Evolutionary conservation across 2,797 vertebrate species (phyloP).

Genomic region (Oryzias sinensis): DNA sequence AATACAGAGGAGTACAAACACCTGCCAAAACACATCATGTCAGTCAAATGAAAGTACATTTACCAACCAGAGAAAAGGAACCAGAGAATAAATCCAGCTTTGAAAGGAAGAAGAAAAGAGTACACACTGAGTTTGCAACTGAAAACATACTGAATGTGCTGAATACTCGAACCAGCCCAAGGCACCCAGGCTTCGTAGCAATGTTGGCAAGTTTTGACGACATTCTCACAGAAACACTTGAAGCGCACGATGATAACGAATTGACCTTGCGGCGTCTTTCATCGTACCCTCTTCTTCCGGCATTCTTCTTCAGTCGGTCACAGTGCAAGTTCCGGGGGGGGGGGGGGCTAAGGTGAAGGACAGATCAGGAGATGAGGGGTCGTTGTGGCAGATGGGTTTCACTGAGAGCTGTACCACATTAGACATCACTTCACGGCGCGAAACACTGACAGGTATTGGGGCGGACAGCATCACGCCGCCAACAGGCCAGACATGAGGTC

Average conservation of each 20-base stretch:
- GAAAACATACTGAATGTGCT: slow-evolving; percentile 69
- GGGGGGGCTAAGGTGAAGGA: not conserved
- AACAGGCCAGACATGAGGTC: slow-evolving; percentile 59
- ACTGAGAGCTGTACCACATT: slow-evolving; percentile 46
- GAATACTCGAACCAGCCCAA: slow-evolving; percentile 82
- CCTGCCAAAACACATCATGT: slow-evolving; percentile 74
- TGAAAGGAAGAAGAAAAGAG: slow-evolving; percentile 50
- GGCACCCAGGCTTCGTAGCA: slow-evolving; percentile 85
- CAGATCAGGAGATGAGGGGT: not conserved
- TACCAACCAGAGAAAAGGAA: slow-evolving; percentile 58
- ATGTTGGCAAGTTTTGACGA: slow-evolving; percentile 80
- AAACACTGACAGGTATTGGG: slow-evolving; percentile 63
- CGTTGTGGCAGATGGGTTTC: not conserved
- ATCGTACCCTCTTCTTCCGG: slow-evolving; percentile 49
- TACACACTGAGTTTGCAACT: slow-evolving; percentile 67
- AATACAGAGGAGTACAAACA: slow-evolving; percentile 76
- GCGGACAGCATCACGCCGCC: slow-evolving; percentile 54
- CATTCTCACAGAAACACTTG: slow-evolving; percentile 78
- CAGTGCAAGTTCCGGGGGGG: slow-evolving; percentile 74
- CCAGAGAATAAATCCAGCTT: slow-evolving; percentile 55
- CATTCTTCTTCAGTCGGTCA: slow-evolving; percentile 67
- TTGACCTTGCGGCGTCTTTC: slow-evolving; percentile 68
- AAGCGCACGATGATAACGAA: slow-evolving; percentile 72
- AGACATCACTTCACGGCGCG: slow-evolving; percentile 65
- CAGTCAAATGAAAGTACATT: slow-evolving; percentile 71